phyloP scores from a whole-genome alignment of 2,113 vertebrate species.

The Copsychus sechellarum region DNA sequence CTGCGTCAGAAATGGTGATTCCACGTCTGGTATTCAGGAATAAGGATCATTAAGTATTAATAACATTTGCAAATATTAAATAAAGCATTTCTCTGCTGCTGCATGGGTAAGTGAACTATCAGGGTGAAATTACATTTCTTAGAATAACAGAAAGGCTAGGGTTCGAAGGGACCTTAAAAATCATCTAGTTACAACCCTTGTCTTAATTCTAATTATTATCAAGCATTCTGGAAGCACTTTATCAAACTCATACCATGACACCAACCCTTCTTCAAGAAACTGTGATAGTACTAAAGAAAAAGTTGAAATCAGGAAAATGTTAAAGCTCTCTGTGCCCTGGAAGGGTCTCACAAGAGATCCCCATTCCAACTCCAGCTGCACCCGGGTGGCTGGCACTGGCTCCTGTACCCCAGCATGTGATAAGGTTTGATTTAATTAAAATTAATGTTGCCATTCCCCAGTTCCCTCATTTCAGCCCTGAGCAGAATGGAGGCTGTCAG shows the following conservation, averaged over 20 bases:
- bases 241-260: neutral
- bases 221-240: neutral
- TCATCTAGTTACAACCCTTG: neutral
- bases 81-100: neutral
- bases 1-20: neutral
- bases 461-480: neutral
- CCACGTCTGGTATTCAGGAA: neutral
- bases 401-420: neutral
- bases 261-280: neutral
- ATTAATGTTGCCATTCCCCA: neutral
- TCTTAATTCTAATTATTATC: neutral
- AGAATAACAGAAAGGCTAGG: neutral
- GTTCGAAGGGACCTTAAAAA: neutral
- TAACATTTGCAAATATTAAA: neutral
- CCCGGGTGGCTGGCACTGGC: accelerated
- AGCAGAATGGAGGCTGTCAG: neutral
- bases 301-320: neutral
- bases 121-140: neutral
- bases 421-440: neutral
- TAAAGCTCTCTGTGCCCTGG: neutral
- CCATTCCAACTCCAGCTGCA: neutral
- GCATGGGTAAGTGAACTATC: neutral
- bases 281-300: neutral
- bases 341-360: neutral
- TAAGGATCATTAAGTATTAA: neutral